Evolutionary conservation across 2,797 vertebrate species (phyloP).

Genomic region (Syngnathus acus): DNA sequence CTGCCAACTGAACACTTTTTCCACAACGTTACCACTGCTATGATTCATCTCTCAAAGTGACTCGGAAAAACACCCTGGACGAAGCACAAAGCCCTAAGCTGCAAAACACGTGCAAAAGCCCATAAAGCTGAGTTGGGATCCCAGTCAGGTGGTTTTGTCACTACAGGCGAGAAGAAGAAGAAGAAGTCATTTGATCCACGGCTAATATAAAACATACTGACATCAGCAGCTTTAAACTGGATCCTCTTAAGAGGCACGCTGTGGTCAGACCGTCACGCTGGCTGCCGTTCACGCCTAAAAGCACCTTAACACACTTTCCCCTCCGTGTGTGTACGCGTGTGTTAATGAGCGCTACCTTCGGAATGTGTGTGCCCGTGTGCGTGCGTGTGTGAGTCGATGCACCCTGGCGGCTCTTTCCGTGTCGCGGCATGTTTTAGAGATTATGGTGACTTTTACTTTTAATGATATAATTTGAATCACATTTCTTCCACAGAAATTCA

Average conservation of each 20-base stretch:
- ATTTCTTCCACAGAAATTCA: not conserved
- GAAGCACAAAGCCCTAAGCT: not conserved
- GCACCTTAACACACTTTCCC: not conserved
- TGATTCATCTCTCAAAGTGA: not conserved
- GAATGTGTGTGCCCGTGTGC: not conserved
- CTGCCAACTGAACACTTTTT: not conserved
- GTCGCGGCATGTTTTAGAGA: not conserved
- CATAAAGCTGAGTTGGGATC: not conserved
- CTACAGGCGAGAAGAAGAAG: not conserved
- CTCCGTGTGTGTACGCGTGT: not conserved
- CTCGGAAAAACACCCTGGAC: not conserved
- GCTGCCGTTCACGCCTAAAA: not conserved
- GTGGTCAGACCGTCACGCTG: not conserved
- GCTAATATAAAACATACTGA: slow-evolving; percentile 3
- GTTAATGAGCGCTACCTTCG: not conserved
- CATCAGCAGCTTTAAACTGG: slow-evolving; percentile 2
- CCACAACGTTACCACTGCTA: not conserved
- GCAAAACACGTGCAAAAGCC: not conserved
- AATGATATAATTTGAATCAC: not conserved
- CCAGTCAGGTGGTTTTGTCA: slow-evolving; percentile 4
- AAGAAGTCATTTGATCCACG: not conserved
- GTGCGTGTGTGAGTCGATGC: not conserved
- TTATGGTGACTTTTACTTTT: not conserved
- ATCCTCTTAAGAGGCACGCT: slow-evolving; percentile 2
- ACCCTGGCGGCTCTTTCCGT: not conserved